Percentiles rank a stretch among this genome's conserved stretches.
Evolutionary conservation across 2,888 invertebrate genomes (phyloP).

Genomic region (Aphodius granarius): DNA sequence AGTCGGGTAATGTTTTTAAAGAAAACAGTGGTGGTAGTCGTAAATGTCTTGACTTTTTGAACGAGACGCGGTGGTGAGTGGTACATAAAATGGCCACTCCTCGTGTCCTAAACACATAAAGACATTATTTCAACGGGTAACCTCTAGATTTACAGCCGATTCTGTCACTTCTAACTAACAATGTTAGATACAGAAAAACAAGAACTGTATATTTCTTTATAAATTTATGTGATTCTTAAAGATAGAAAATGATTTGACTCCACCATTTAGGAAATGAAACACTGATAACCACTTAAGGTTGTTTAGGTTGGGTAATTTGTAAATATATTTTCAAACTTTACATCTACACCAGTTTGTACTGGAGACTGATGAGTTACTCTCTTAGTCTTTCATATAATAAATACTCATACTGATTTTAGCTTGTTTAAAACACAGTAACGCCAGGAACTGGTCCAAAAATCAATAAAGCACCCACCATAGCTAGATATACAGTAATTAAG

Average conservation of each 20-base stretch:
- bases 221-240: too few species aligned
- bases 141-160: not conserved
- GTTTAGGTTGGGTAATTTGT: too few species aligned
- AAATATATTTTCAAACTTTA: too few species aligned
- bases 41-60: not conserved
- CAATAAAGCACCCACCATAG: not conserved
- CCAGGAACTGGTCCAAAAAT: not conserved
- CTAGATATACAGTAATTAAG: not conserved
- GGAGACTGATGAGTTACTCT: too few species aligned
- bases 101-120: not conserved
- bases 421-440: not conserved
- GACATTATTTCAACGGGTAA: not conserved
- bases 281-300: too few species aligned
- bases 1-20: not conserved
- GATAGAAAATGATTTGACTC: too few species aligned
- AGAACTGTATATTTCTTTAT: too few species aligned
- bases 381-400: too few species aligned
- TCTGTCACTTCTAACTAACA: not conserved
- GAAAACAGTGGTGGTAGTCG: not conserved
- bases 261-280: too few species aligned
- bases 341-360: too few species aligned
- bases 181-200: not conserved
- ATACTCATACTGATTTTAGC: too few species aligned
- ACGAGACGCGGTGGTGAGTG: not conserved
- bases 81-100: not conserved